Base-by-base conservation (phyloP, 2,888 invertebrate species). In the Eupithecia exiguata region DNA sequence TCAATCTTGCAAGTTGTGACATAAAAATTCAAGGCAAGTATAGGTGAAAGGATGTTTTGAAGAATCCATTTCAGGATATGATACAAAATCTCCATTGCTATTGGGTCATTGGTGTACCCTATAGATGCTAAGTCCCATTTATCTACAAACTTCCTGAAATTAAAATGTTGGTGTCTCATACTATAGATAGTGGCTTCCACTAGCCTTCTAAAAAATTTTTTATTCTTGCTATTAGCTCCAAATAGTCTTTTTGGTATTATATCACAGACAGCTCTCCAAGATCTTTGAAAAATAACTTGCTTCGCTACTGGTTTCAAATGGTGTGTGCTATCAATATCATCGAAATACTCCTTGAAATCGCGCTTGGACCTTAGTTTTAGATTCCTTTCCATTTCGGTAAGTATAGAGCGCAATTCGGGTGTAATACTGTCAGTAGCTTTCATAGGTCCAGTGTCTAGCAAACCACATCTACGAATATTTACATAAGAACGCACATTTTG, bases 1-100 rank as follows among this genome's bases (percentile, higher is more conserved):
- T 93, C 90, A 16, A 91, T 77, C 86, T 93, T 93, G 68, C 91
- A 90, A 63, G 91, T 90, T 25, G 94, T 93, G 7, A 94, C 91
- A 86, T 92, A 91, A 83, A 93, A 94, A 77, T 91, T 92, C 30
- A 94, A 81, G 38, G 84, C 84, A 76, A 95, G 88, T 63, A 94
- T 89, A n/a, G 91, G 82, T 58, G 92, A 86, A 14, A 94, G 78
- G 36, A 94, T 76, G 79, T 88, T 81, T 82, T 87, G 88, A 1
- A 90, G 77, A 72, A 94, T 84, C 92, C 93, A 94, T 62, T 81
- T 5, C 16, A 91, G 30, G 65, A 89, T 82, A 65, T 80, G 79
- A 65, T 77, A 78, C 25, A 94, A 77, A 77, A 91, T 77, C 25
- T 78, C 80, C 63, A 74, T 81, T 30, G 83, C 62, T 71, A 43